Base-by-base conservation (phyloP, 2,113 vertebrate genomes). In the Sphyrna mokarran region DNA sequence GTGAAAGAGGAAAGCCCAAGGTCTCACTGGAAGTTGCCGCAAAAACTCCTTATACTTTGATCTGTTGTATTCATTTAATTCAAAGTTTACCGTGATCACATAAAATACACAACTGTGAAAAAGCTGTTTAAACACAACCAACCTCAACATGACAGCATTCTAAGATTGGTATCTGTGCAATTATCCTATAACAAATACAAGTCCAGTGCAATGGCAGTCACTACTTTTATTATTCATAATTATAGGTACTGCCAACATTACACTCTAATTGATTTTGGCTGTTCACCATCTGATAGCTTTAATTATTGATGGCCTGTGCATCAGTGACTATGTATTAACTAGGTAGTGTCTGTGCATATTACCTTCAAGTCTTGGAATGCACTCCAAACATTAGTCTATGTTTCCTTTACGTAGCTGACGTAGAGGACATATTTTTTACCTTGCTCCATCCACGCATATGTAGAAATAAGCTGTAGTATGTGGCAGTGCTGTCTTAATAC, bases 251-350 rank as follows among this genome's bases (percentile, higher is more conserved):
- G 94, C 63, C n/a, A 68, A n/a, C n/a, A 93, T n/a, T 66, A 18
- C 40, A 70, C n/a, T 95, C 23, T 33, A 54, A 76, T 94, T 76
- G 94, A 54, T 72, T 72, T 54, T 95, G 69, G 43, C 69, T 72
- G 69, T 54, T 76, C 13, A 22, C 68, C 68, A 43, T 72, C 23
- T 70, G 68, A 95, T 13, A 11, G 26, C 37, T 95, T 72, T 95
- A 95, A 95, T 95, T 54, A 95, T 95, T 95, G 94, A 95, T 95
- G 16, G 20, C 22, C 37, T 54, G 43, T 76, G 93, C 69, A 29
- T 54, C 23, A 43, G 43, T 72, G 69, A 43, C 54, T 68, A 26
- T 54, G 43, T 48, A 40, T 72, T 70, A 43, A 95, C 68, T 26
- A 48, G 69, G 33, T 66, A 93, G 22, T 54, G 94, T 76, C 58